Evolutionary conservation across 2,113 vertebrate genomes (phyloP), one percentile per base, ranked within the genome.

Genomic region (Corythornis cristatus): DNA sequence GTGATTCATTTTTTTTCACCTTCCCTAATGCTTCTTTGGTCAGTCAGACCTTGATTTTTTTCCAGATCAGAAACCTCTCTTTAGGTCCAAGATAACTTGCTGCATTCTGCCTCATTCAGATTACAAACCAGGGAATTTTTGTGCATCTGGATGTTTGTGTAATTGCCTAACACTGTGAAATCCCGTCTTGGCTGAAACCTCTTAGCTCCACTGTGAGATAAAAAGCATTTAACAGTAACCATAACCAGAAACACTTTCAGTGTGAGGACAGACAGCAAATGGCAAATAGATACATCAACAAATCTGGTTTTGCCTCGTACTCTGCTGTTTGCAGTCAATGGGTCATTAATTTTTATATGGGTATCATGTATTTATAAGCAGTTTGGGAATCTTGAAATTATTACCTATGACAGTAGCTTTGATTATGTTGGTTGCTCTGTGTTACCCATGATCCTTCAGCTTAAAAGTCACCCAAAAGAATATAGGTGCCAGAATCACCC

Each of bases 161-260:
- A 89, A 93, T 87, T 93, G 95, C 82, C 93, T 91, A 93, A 77
- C 37, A 45, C 77, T 45, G 23, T 56, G 81, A 85, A 93, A 82
- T 51, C 46, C 54, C 42, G 6, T 84, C 81, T 94, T 89, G 80
- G 84, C 46, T 76, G 86, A 90, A 93, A 75, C 74, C 84, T 89
- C 86, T 86, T 82, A 82, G 77, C 89, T 89, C 54, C 72, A n/a
- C 66, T 73, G 33, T 54, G 86, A 90, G 91, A 91, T 51, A 89
- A 94, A 94, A 92, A 77, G 85, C 93, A 95, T 96, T 96, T 96
- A 95, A 94, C 92, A 94, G 79, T 60, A 94, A 83, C 88, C 51
- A 91, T 94, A 95, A 95, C 78, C 89, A 93, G 94, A 93, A 95
- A 68, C 81, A 56, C 85, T 93, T 90, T 50, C 40, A 87, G 84